phyloP scores from a whole-genome alignment of 2,888 invertebrate species.

The Druceiella hillmani region DNA sequence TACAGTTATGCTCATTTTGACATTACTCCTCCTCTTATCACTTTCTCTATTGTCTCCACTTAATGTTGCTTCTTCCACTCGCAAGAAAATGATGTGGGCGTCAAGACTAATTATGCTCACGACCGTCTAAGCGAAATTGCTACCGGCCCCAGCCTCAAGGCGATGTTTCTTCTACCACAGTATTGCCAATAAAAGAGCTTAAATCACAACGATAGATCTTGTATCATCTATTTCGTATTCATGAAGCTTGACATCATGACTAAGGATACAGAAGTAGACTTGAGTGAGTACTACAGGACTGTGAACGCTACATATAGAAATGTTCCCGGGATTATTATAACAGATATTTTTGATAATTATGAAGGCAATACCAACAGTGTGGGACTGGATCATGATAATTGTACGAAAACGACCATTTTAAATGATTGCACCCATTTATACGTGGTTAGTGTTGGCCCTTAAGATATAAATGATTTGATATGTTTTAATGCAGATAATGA shows the following conservation, averaged over 20 bases:
- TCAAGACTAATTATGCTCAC: too few species aligned
- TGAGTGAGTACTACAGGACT: conserved; percentile 41
- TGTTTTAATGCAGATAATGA: too few species aligned
- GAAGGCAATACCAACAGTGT: conserved; percentile 43
- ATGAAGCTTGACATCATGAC: conserved; percentile 44
- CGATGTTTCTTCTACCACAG: conserved; percentile 39
- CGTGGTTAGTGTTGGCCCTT: conserved; percentile 40
- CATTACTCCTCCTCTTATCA: too few species aligned
- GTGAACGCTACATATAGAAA: conserved; percentile 44
- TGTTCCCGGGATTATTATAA: conserved; percentile 43
- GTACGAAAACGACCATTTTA: conserved; percentile 46
- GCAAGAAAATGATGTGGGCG: too few species aligned
- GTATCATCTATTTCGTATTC: conserved; percentile 43
- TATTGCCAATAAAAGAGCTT: conserved; percentile 32
- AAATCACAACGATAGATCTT: conserved; percentile 43
- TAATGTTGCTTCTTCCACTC: too few species aligned
- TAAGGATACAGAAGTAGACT: conserved; percentile 36
- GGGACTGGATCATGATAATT: conserved; percentile 45
- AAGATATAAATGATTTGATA: too few species aligned
- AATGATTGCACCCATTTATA: conserved; percentile 47
- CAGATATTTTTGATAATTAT: conserved; percentile 45
- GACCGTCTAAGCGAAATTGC: conserved; percentile 37
- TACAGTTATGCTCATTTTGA: too few species aligned
- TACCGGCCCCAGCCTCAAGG: conserved; percentile 36
- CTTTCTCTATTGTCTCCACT: too few species aligned